These are phyloP conservation scores for Cherax destructor DNA, from an alignment of 1,140 invertebrate genomes.

Conservation along the genomic window DNA sequence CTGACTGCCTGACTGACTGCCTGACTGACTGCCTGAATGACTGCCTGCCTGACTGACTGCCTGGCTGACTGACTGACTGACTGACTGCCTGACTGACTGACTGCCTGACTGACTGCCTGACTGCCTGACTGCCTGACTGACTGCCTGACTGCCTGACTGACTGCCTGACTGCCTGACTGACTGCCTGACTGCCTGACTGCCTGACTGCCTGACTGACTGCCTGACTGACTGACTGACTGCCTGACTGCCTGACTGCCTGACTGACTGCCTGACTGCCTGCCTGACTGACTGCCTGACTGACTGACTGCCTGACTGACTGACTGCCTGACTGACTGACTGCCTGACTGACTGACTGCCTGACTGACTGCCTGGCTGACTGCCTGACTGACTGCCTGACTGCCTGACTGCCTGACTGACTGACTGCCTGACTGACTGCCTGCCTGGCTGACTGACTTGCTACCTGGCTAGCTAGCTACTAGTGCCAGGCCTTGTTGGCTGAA, in stretches of 20 bases:
- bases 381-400: too few species aligned
- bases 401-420: too few species aligned
- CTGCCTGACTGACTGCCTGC: too few species aligned
- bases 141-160: constrained; percentile 7
- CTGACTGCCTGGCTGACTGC: too few species aligned
- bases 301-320: not conserved
- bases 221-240: constrained; percentile 10
- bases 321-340: not conserved
- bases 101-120: constrained; percentile 12
- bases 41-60: not conserved
- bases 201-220: not conserved
- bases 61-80: not conserved
- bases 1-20: not conserved
- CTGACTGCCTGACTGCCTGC: not conserved
- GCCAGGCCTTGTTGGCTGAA: too few species aligned
- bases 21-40: not conserved
- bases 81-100: not conserved
- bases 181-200: not conserved
- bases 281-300: not conserved
- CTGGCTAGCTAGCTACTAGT: too few species aligned
- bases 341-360: not conserved
- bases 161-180: not conserved
- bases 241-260: constrained; percentile 2
- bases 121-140: constrained; percentile 3
- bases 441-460: too few species aligned